Base-by-base conservation (phyloP, 1,140 invertebrate genomes). In the Calosoma granatense region DNA sequence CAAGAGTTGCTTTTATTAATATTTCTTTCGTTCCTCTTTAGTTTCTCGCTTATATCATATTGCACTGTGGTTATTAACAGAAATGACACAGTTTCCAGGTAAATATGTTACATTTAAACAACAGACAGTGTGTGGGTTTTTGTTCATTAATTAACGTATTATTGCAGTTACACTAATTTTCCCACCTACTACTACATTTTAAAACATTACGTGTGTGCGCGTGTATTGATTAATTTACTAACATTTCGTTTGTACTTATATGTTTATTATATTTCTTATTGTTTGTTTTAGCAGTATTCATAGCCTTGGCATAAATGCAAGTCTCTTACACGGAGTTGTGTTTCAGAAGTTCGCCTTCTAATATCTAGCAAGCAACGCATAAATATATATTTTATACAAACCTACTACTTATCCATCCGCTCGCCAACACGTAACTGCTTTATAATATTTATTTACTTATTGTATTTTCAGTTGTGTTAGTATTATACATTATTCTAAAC, bases 41-140 rank as follows among this genome's bases (percentile, higher is more conserved):
- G 41, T 47, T 47, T 36, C 41, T 17, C 15, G 41, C 41, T 47
- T 47, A 11, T 47, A n/a, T n/a, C n/a, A n/a, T 17, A 6, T 47
- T 47, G 41, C 41, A 47, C 41, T 47, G 41, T 47, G 41, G 41
- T 47, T 47, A 47, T 47, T 47, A 47, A 47, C 41, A 36, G 26
- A 36, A 36, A 36, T 36, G 26, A 36, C n/a, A 36, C 41, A 11
- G 15, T 47, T 47, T 12, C 15, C 41, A 47, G 41, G 41, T 47
- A 47, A 47, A 47, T 47, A 47, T n/a, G n/a, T n/a, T n/a, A n/a
- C n/a, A n/a, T n/a, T n/a, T 47, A 47, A 47, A 47, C 4, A 12
- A 47, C 17, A 12, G 6, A 12, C 3, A 17, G 41, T 47, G 41
- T 17, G 17, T 9, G 6, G 26, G 6, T 36, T 36, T 36, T 36